Evolutionary conservation across 1,140 invertebrate species (phyloP), one percentile per base, ranked within the genome.

Genomic region (Trialeurodes vaporariorum): DNA sequence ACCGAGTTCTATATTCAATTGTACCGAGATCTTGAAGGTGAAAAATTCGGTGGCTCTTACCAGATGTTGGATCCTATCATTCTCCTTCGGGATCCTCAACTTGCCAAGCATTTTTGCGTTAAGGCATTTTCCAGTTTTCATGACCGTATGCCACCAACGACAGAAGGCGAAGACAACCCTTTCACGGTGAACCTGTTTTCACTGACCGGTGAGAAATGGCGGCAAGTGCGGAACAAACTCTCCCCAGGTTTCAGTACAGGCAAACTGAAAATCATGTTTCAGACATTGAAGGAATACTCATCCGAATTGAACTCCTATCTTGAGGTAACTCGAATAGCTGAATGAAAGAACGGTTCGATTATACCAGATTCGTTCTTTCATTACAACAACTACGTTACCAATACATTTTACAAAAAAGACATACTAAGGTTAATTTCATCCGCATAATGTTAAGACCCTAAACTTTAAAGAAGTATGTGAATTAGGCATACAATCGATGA

Each of bases 91-190:
- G 81, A 83, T 69, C 72, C 77, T 0, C 75, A 79, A 0, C 27
- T 82, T 0, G 66, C 81, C 0, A 81, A 81, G 66, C 69, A 77
- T 2, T 60, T 83, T 2, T 26, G 80, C 2, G 72, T 81, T 1
- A 81, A 80, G 67, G 81, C 83, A 59, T 83, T 81, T 65, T 70
- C 77, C 60, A 67, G 76, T 34, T 81, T 81, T 60, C 0, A 80
- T 59, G 72, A 75, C 64, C 70, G 69, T 27, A 72, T 76, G 1
- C 70, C 26, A 0, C 25, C 25, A 1, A 40, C 73, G 0, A 73
- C 74, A 65, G 67, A 74, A 70, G 60, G 69, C 21, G 66, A 75
- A 70, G 60, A 70, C 17, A 66, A 70, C 17, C 58, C 77, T 0
- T 72, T 75, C 2, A 67, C 23, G n/a, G 40, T 34, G 2, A 62